Base-by-base conservation (phyloP, 2,888 invertebrate species). In the Agrochola litura region DNA sequence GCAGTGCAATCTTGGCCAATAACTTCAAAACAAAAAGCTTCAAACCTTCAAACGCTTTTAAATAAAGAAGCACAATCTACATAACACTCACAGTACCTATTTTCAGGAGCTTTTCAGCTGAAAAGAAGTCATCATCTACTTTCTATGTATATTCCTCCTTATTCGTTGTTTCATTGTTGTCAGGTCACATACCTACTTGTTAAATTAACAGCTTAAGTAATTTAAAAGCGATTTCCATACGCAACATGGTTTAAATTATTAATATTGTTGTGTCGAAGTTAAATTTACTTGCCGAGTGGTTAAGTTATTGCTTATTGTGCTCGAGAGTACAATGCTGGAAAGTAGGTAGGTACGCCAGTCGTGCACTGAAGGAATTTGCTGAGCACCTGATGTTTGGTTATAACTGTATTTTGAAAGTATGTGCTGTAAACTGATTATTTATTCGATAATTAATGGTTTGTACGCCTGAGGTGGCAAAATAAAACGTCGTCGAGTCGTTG, bases 281-380 rank as follows among this genome's bases (percentile, higher is more conserved):
- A 85, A 89, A 91, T 90, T 90, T 91, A 90, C 90, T 90, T 89
- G 84, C 83, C 61, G 85, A 69, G 60, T 83, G 83, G 74, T 79
- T 85, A 92, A 93, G 90, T 91, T 91, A 93, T 93, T 89, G 92
- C 90, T 88, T 90, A 93, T 94, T 94, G 93, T 93, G 86, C 79
- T 89, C 19, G 86, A 86, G 74, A 70, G 73, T 37, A 81, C 83
- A 83, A 83, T 84, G 84, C 71, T 10, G 71, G 73, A 63, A 82
- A 67, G 77, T 72, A 25, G 68, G 58, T 61, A 49, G 52, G n/a
- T 68, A 25, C 63, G 12, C 14, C 66, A 12, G 10, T 22, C 22
- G 63, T 19, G 56, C 72, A 46, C 66, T 43, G 67, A 14, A 54
- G 63, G 71, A 81, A 64, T 65, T 25, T 30, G 41, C 41, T 49